Evolutionary conservation across 2,113 vertebrate species (phyloP).

Genomic region (Erpornis zantholeuca): DNA sequence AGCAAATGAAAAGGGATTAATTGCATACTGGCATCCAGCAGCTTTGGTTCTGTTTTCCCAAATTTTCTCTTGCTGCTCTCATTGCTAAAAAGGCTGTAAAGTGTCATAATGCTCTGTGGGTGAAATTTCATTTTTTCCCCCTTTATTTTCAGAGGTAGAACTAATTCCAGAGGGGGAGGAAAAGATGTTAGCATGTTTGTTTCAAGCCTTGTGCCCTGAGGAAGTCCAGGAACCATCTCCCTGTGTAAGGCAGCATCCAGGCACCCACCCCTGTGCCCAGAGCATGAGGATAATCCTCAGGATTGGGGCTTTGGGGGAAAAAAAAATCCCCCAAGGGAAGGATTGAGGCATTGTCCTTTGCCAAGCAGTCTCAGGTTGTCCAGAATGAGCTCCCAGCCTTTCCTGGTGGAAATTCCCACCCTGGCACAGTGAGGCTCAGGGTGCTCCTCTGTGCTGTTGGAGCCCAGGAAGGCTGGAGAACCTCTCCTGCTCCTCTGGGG

Average conservation of each 20-base stretch:
- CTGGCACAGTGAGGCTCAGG: background rate
- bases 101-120: background rate
- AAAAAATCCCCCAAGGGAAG: background rate
- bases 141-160: background rate
- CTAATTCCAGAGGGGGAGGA: background rate
- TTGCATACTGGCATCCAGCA: background rate
- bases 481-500: no score
- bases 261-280: background rate
- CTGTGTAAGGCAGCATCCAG: background rate
- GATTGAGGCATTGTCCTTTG: background rate
- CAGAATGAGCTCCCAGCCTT: background rate
- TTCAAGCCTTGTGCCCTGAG: background rate
- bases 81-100: background rate
- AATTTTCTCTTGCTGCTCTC: background rate
- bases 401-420: background rate
- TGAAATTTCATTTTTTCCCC: background rate
- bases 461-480: no score
- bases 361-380: background rate
- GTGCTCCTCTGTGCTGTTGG: background rate
- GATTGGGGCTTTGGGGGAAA: background rate
- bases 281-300: background rate
- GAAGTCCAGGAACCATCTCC: accelerated
- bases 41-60: background rate
- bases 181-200: background rate
- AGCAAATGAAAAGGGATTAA: background rate